Evolutionary conservation across 2,797 vertebrate genomes (phyloP).

Genomic region (Sebastes cheni): DNA sequence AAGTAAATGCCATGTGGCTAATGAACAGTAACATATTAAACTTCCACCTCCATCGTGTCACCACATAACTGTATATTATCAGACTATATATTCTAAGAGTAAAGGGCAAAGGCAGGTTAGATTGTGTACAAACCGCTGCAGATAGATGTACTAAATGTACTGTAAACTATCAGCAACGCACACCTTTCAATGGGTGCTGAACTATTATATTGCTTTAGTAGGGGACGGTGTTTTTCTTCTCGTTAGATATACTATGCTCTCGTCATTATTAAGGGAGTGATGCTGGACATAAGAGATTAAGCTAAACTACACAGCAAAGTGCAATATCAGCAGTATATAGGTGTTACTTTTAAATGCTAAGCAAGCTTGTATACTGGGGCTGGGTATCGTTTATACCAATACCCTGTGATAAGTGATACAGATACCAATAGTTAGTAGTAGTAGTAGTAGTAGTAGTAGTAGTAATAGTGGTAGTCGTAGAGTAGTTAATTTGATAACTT

Average conservation of each 20-base stretch:
- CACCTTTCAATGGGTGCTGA: background rate
- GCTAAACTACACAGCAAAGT: slow-evolving; percentile 11
- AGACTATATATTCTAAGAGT: background rate
- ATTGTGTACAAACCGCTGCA: background rate
- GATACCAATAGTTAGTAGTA: too few relatives aligned
- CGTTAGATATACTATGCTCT: background rate
- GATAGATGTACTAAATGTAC: slow-evolving; percentile 3
- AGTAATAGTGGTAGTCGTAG: too few relatives aligned
- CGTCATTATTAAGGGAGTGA: slow-evolving; percentile 6
- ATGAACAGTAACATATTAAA: background rate
- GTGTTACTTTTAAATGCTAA: slow-evolving; percentile 34
- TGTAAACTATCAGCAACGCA: slow-evolving; percentile 13
- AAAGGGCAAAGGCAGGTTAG: background rate
- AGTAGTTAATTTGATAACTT: too few relatives aligned
- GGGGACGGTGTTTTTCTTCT: background rate
- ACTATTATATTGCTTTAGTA: slow-evolving; percentile 1
- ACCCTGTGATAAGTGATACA: background rate
- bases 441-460: too few relatives aligned
- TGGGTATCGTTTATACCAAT: background rate
- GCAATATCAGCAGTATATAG: slow-evolving; percentile 67
- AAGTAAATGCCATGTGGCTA: background rate
- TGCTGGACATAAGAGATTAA: slow-evolving; percentile 13
- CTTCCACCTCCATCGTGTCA: background rate
- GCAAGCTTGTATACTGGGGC: background rate
- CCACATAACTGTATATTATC: background rate